Evolutionary conservation across 2,797 vertebrate species (phyloP).

Genomic region (Enteromius paludinosus): DNA sequence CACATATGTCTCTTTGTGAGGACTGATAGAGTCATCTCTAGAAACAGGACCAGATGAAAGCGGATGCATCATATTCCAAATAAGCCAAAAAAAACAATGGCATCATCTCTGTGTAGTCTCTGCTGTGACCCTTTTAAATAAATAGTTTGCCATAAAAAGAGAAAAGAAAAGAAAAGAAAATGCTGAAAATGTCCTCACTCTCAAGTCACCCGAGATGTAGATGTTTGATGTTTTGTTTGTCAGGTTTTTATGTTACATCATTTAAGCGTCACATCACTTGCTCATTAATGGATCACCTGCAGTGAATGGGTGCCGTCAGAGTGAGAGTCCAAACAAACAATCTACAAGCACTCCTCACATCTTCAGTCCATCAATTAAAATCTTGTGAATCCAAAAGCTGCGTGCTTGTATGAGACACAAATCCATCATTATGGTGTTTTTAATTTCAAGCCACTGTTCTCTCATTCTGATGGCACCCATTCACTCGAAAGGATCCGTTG

Average conservation of each 20-base stretch:
- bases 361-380: neutral
- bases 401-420: neutral
- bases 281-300: neutral
- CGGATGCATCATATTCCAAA: neutral
- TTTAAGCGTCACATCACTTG: neutral
- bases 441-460: neutral
- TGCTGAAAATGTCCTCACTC: neutral
- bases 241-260: neutral
- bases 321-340: neutral
- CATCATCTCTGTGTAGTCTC: neutral
- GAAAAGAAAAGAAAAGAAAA: neutral
- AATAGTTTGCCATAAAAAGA: neutral
- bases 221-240: neutral
- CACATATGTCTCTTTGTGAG: neutral
- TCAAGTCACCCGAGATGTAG: neutral
- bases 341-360: neutral
- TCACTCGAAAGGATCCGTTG: neutral
- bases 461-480: neutral
- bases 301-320: neutral
- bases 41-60: constrained; percentile 25
- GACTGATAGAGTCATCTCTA: neutral
- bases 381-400: neutral
- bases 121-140: neutral
- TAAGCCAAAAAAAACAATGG: neutral
- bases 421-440: neutral